Evolutionary conservation across 2,888 invertebrate genomes (phyloP).

Genomic region (Lycaena phlaeas): DNA sequence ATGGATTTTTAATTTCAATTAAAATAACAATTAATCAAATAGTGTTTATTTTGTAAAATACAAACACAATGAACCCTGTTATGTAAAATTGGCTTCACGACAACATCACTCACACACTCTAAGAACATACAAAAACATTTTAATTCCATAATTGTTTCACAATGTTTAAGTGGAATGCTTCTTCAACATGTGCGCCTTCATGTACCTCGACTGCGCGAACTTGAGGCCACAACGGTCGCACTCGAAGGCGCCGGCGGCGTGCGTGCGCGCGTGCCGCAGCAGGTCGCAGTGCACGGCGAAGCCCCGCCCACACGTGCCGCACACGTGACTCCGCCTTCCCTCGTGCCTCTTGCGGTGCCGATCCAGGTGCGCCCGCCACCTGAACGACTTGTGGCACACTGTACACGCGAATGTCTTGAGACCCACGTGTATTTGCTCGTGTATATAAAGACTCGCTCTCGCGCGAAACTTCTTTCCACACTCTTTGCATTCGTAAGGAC

Average conservation of each 20-base stretch:
- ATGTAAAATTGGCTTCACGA: too few species aligned
- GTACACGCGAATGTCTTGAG: conserved; percentile 31
- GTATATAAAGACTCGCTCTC: conserved; percentile 61
- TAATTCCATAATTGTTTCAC: too few species aligned
- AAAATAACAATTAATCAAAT: background rate
- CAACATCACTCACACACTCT: too few species aligned
- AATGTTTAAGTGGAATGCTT: conserved; percentile 30
- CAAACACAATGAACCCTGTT: too few species aligned
- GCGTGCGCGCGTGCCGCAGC: conserved; percentile 62
- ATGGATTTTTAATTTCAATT: background rate
- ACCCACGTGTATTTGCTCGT: conserved; percentile 55
- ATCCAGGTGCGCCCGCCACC: conserved; percentile 54
- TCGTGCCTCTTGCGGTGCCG: conserved; percentile 57
- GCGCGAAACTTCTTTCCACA: conserved; percentile 65
- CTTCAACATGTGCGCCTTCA: conserved; percentile 56
- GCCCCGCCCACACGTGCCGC: conserved; percentile 55
- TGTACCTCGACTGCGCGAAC: conserved; percentile 67
- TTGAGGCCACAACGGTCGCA: conserved; percentile 56
- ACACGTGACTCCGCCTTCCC: conserved; percentile 43
- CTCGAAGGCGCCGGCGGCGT: conserved; percentile 42
- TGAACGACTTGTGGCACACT: conserved; percentile 49
- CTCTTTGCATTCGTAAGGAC: conserved; percentile 47
- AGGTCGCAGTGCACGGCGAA: conserved; percentile 62
- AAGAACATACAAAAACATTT: too few species aligned
- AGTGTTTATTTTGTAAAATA: background rate